Evolutionary conservation across 2,113 vertebrate genomes (phyloP).

Genomic region (Engystomops pustulosus): DNA sequence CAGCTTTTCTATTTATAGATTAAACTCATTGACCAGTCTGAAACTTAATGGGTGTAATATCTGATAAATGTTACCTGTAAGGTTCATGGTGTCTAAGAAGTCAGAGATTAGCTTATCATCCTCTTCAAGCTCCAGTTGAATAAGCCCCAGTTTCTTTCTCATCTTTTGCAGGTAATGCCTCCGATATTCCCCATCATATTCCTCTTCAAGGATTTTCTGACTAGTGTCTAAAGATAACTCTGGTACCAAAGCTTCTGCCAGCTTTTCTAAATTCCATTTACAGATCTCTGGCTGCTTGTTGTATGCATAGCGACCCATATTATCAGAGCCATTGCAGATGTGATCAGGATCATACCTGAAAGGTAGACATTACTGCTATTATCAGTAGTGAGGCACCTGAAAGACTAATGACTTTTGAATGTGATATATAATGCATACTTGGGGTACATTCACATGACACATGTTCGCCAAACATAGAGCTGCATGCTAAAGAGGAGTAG

Average conservation of each 20-base stretch:
- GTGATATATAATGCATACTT: too few species aligned
- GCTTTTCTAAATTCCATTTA: slow-evolving; percentile 91
- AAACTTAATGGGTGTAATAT: not conserved
- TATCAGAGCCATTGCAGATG: slow-evolving; percentile 93
- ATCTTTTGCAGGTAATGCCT: slow-evolving; percentile 86
- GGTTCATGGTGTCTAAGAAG: slow-evolving; percentile 91
- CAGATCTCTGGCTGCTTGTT: slow-evolving; percentile 90
- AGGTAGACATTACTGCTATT: not conserved
- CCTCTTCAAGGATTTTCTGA: slow-evolving; percentile 77
- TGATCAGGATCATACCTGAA: slow-evolving; percentile 92
- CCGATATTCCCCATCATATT: slow-evolving; percentile 85
- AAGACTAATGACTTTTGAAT: too few species aligned
- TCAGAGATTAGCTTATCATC: slow-evolving; percentile 82
- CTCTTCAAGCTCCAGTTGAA: slow-evolving; percentile 78
- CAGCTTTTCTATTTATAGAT: not conserved
- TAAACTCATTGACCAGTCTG: not conserved
- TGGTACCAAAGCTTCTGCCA: slow-evolving; percentile 89
- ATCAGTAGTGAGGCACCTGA: not conserved
- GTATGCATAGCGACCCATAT: slow-evolving; percentile 88
- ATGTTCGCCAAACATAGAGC: too few species aligned
- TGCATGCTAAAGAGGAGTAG: too few species aligned
- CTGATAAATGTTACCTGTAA: slow-evolving; percentile 78
- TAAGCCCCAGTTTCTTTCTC: slow-evolving; percentile 91
- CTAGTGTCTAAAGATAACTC: slow-evolving; percentile 82
- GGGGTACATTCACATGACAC: too few species aligned